These are phyloP conservation scores for Ornithoptera priamus DNA, from an alignment of 2,888 invertebrate genomes.

Conservation along the genomic window DNA sequence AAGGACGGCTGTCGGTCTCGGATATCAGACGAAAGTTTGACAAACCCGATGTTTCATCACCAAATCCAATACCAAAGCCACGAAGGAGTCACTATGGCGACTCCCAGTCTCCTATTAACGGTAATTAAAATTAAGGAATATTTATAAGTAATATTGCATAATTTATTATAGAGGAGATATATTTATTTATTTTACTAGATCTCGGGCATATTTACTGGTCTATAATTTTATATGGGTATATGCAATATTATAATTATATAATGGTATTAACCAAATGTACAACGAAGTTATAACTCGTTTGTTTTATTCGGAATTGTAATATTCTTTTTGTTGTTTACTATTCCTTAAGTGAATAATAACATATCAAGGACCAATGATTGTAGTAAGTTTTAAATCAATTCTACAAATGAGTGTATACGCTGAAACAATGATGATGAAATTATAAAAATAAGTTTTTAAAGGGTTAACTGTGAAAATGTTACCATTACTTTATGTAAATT, in stretches of 20 bases:
- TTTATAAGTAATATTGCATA: neutral
- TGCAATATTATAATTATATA: slow-evolving; percentile 33
- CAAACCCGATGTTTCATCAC: slow-evolving; percentile 68
- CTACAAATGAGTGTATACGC: neutral
- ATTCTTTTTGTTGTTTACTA: no score
- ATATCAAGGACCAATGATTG: neutral
- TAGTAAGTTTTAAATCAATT: neutral
- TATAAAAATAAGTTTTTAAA: no score
- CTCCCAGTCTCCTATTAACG: slow-evolving; percentile 50
- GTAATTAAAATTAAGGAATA: slow-evolving; percentile 32
- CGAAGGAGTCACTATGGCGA: slow-evolving; percentile 74
- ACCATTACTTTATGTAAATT: neutral
- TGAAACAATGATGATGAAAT: no score
- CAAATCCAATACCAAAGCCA: slow-evolving; percentile 81
- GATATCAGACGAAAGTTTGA: slow-evolving; percentile 79
- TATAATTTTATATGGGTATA: slow-evolving; percentile 31
- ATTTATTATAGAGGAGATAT: slow-evolving; percentile 11
- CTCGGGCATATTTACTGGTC: slow-evolving; percentile 40
- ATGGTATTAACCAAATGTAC: neutral
- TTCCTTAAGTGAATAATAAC: no score
- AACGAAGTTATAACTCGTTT: neutral
- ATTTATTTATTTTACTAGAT: slow-evolving; percentile 25
- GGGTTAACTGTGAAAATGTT: neutral
- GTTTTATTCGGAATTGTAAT: neutral
- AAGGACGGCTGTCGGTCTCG: slow-evolving; percentile 60